These are phyloP conservation scores for Synanthedon tipuliformis DNA, from an alignment of 2,888 invertebrate species.

Conservation along the genomic window DNA sequence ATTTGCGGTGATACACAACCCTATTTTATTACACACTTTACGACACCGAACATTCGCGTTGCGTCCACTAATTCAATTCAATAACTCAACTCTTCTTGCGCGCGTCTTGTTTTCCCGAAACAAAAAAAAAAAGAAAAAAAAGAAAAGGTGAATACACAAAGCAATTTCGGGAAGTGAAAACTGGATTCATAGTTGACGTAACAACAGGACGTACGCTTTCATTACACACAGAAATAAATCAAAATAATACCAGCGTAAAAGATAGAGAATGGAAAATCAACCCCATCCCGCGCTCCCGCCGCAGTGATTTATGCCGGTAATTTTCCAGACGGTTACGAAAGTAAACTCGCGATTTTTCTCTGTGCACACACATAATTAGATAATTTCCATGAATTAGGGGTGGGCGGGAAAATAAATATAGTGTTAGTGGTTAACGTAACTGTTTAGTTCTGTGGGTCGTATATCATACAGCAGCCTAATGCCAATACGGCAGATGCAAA, in stretches of 20 bases:
- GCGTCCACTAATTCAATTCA: constrained; percentile 19
- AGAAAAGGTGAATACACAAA: constrained; percentile 8
- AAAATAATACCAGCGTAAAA: constrained; percentile 65
- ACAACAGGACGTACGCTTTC: constrained; percentile 62
- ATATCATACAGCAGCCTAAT: too few relatives aligned
- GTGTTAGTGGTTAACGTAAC: neutral
- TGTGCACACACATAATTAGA: constrained; percentile 65
- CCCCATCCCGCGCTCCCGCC: constrained; percentile 19
- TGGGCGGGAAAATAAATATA: neutral
- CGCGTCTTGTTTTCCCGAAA: too few relatives aligned
- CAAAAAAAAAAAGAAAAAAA: neutral
- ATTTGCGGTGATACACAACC: constrained; percentile 47
- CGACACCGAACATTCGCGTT: constrained; percentile 24
- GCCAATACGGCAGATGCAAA: too few relatives aligned
- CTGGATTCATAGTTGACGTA: constrained; percentile 32
- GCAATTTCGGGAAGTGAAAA: constrained; percentile 42
- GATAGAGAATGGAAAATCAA: constrained; percentile 68
- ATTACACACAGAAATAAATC: constrained; percentile 64
- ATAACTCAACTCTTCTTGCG: too few relatives aligned
- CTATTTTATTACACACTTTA: constrained; percentile 41
- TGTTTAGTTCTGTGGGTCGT: too few relatives aligned
- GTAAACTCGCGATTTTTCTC: constrained; percentile 65
- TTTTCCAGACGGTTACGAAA: constrained; percentile 66
- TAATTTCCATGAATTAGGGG: constrained; percentile 52
- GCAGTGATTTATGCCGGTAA: constrained; percentile 62